Evolutionary conservation across 2,113 vertebrate species (phyloP).

Genomic region (Ornithorhynchus anatinus): DNA sequence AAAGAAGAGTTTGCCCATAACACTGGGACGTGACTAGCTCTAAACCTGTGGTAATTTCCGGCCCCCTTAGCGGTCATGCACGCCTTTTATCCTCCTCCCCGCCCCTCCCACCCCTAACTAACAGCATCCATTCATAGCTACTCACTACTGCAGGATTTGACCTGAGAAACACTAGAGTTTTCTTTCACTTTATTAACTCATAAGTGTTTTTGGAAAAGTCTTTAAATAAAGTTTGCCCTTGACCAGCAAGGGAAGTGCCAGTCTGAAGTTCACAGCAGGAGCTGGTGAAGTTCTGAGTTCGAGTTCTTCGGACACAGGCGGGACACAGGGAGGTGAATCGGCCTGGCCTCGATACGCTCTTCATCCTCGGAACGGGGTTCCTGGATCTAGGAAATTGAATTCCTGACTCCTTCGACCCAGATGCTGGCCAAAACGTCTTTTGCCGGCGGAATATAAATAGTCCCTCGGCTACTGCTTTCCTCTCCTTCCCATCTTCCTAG

Average conservation of each 20-base stretch:
- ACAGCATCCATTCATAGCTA: constrained; percentile 74
- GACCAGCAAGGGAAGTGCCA: constrained; percentile 82
- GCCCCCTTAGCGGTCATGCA: constrained; percentile 59
- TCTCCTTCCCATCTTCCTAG: constrained; percentile 51
- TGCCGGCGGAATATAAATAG: constrained; percentile 46
- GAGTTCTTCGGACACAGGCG: constrained; percentile 70
- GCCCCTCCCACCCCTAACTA: constrained; percentile 54
- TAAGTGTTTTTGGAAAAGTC: constrained; percentile 67
- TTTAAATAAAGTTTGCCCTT: constrained; percentile 73
- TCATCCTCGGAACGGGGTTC: constrained; percentile 70
- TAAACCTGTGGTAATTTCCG: constrained; percentile 54
- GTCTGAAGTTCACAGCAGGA: constrained; percentile 72
- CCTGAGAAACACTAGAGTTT: constrained; percentile 82
- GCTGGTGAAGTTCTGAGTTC: constrained; percentile 70
- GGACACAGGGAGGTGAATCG: constrained; percentile 64
- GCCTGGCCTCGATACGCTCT: constrained; percentile 62
- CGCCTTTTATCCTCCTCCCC: constrained; percentile 52
- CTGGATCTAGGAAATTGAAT: constrained; percentile 75
- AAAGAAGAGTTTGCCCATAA: constrained; percentile 52
- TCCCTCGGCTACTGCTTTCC: not conserved
- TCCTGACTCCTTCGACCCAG: constrained; percentile 75
- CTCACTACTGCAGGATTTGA: constrained; percentile 80
- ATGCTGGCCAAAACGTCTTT: constrained; percentile 58
- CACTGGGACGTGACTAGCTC: constrained; percentile 41
- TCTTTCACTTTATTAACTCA: constrained; percentile 72